These are phyloP conservation scores for Phyllotreta striolata DNA, from an alignment of 2,888 invertebrate species.

Conservation along the genomic window DNA sequence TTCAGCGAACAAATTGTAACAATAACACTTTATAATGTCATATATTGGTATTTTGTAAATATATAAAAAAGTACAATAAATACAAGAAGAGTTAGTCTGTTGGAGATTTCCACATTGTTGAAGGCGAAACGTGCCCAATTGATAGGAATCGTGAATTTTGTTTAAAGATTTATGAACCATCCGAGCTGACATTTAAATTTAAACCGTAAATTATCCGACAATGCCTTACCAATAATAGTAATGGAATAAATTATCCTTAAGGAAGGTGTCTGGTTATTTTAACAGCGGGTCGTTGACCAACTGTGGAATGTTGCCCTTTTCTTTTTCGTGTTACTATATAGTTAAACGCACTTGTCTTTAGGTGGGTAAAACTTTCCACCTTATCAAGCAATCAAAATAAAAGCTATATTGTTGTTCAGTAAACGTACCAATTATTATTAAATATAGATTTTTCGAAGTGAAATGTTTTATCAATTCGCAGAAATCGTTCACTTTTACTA, in stretches of 20 bases:
- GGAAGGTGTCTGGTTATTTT: slow-evolving; percentile 22
- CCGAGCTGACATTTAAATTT: slow-evolving; percentile 21
- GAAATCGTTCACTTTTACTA: slow-evolving; percentile 8
- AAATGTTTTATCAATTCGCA: too few species aligned
- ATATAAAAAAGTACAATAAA: too few species aligned
- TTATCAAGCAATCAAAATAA: too few species aligned
- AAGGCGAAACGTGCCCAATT: slow-evolving; percentile 13
- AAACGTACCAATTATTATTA: too few species aligned
- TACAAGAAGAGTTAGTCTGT: too few species aligned
- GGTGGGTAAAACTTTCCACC: too few species aligned
- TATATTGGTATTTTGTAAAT: too few species aligned
- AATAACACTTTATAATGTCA: too few species aligned
- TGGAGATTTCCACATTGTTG: slow-evolving; percentile 9
- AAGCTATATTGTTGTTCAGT: too few species aligned
- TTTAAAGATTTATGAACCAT: slow-evolving; percentile 21
- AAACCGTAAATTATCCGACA: slow-evolving; percentile 20
- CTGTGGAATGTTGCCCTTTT: slow-evolving; percentile 17
- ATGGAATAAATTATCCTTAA: slow-evolving; percentile 23
- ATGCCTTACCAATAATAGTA: slow-evolving; percentile 17
- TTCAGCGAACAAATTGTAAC: too few species aligned
- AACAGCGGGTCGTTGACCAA: slow-evolving; percentile 17
- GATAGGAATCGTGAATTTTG: slow-evolving; percentile 22
- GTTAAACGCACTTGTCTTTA: too few species aligned
- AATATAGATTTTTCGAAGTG: too few species aligned
- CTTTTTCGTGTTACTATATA: slow-evolving; percentile 1